These are phyloP conservation scores for Stictonetta naevosa DNA, from an alignment of 2,113 vertebrate species.

Conservation along the genomic window DNA sequence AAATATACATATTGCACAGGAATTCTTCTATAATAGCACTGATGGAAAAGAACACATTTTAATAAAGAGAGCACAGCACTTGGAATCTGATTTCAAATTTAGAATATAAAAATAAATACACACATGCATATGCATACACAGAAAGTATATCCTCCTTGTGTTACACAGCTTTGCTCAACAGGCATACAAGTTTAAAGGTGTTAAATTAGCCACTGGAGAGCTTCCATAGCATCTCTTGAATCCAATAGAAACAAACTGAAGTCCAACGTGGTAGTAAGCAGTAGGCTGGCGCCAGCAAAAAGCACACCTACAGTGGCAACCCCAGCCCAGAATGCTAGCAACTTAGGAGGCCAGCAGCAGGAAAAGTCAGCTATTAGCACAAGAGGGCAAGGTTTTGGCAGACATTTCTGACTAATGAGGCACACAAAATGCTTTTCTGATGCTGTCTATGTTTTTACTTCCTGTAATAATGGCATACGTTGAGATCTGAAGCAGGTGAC, in stretches of 20 bases:
- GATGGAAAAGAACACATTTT: not conserved
- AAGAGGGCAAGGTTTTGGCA: slow-evolving; percentile 1
- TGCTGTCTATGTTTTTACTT: not conserved
- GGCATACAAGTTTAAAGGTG: not conserved
- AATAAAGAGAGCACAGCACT: not conserved
- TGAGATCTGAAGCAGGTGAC: not conserved
- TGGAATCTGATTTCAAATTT: not conserved
- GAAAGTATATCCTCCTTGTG: not conserved
- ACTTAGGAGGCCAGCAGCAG: not conserved
- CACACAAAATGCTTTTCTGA: slow-evolving; percentile 20
- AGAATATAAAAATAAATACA: not conserved
- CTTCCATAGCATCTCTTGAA: not conserved
- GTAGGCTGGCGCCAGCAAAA: not conserved
- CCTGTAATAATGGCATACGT: not conserved
- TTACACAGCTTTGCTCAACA: not conserved
- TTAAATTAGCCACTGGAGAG: slow-evolving; percentile 18
- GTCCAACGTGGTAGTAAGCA: not conserved
- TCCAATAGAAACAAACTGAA: not conserved
- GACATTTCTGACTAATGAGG: slow-evolving; percentile 22
- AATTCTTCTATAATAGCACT: not conserved
- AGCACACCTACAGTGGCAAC: not conserved
- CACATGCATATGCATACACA: rapidly evolving
- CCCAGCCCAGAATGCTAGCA: not conserved
- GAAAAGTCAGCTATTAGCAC: not conserved
- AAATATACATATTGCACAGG: not conserved